Percentiles rank a stretch among this genome's conserved stretches.
Conservation (phyloP, 2,888 invertebrate genomes). For the Atherix ibis region DNA sequence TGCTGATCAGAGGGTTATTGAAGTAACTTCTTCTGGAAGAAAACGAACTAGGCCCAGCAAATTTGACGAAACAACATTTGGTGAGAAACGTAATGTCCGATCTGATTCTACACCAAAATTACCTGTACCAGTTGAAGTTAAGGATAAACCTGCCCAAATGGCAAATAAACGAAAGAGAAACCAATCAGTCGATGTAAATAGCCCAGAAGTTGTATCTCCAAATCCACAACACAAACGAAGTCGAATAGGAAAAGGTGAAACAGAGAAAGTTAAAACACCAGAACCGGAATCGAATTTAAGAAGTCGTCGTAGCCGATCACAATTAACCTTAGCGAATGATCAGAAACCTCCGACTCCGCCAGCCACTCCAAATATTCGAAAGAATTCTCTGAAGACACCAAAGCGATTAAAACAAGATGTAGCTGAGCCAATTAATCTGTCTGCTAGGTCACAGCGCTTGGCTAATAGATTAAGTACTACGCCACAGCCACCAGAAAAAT, state of each 20-base stretch:
- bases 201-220: constrained; percentile 6
- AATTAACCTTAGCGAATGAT: constrained; percentile 1
- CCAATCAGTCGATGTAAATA: constrained; percentile 1
- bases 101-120: constrained; percentile 1
- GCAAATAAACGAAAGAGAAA: constrained; percentile 3
- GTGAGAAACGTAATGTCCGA: constrained; percentile 8
- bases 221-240: constrained; percentile 4
- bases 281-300: constrained; percentile 5
- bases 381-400: no score
- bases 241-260: not conserved
- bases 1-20: constrained; percentile 19
- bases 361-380: constrained; percentile 6
- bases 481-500: constrained; percentile 7
- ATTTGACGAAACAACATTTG: constrained; percentile 47
- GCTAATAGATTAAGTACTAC: constrained; percentile 8
- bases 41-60: constrained; percentile 46
- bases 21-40: constrained; percentile 47
- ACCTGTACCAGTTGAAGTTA: constrained; percentile 24
- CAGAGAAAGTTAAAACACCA: not conserved
- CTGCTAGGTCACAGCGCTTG: constrained; percentile 9
- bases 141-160: constrained; percentile 15
- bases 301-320: constrained; percentile 5
- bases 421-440: not conserved
- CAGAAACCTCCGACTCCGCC: constrained; percentile 5
- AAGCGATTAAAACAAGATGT: no score